Percentiles rank a stretch among this genome's conserved stretches.
Conservation (phyloP, 2,797 vertebrate genomes). For the Microtus obscurus region DNA sequence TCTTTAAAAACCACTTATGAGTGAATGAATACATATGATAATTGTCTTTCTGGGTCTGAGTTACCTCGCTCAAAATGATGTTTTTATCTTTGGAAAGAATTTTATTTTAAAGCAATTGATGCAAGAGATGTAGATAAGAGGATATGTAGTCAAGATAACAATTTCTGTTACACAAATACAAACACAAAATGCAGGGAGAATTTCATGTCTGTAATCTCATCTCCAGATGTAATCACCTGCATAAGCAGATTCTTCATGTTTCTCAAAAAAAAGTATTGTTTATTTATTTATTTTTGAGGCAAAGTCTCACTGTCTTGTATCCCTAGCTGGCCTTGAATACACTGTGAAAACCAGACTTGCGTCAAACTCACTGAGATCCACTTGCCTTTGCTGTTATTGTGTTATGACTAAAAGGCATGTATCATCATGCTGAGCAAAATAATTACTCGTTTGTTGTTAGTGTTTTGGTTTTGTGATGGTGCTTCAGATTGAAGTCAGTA, state of each 20-base stretch:
- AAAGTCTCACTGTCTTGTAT: not conserved
- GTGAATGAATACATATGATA: too few species aligned
- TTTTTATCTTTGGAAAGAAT: not conserved
- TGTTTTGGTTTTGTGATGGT: too few species aligned
- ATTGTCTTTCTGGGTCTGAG: too few species aligned
- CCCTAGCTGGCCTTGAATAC: not conserved
- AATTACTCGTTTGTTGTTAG: too few species aligned
- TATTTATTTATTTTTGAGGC: not conserved
- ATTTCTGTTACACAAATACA: not conserved
- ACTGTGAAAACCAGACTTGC: not conserved
- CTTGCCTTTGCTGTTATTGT: not conserved
- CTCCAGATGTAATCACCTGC: accelerated
- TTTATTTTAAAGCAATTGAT: not conserved
- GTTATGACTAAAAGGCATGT: not conserved
- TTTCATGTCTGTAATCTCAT: not conserved
- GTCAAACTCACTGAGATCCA: not conserved
- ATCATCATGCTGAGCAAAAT: too few species aligned
- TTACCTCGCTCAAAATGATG: too few species aligned
- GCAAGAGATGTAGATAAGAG: not conserved
- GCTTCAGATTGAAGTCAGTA: not conserved
- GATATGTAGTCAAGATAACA: accelerated
- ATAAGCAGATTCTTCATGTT: not conserved
- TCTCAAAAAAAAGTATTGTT: not conserved
- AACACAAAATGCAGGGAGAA: not conserved
- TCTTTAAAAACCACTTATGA: too few species aligned